These are phyloP conservation scores for Chionomys nivalis DNA, from an alignment of 2,113 vertebrate genomes.

Conservation along the genomic window DNA sequence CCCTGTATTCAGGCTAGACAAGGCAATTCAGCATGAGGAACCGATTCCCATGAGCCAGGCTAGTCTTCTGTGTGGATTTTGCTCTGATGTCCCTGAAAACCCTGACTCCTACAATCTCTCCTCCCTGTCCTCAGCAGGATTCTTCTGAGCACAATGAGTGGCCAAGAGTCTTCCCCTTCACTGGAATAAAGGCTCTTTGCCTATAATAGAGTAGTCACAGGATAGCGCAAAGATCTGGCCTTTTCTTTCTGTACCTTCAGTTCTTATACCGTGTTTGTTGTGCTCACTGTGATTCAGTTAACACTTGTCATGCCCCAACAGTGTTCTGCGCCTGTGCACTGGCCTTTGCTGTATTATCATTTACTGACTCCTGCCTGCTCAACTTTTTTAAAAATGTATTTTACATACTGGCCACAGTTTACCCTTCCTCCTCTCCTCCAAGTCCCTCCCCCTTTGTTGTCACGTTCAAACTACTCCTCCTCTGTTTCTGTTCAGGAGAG, in stretches of 20 bases:
- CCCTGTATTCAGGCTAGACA: not conserved
- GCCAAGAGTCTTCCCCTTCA: not conserved
- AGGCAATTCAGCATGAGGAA: not conserved
- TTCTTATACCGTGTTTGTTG: not conserved
- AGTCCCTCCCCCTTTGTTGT: not conserved
- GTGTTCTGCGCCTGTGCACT: not conserved
- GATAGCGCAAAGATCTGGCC: not conserved
- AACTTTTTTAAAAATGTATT: not conserved
- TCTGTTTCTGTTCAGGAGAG: not conserved
- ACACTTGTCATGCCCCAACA: not conserved
- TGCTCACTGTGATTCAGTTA: not conserved
- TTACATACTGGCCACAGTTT: not conserved
- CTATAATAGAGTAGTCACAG: not conserved
- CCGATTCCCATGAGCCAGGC: not conserved
- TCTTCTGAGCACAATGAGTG: not conserved
- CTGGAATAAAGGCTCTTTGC: not conserved
- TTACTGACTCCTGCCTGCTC: not conserved
- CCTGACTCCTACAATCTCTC: not conserved
- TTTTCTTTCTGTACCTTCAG: not conserved
- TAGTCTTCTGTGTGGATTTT: not conserved
- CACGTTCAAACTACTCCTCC: not conserved
- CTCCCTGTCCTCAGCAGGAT: not conserved
- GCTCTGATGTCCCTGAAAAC: not conserved
- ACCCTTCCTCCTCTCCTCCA: not conserved
- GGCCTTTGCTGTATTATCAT: not conserved